Evolutionary conservation across 2,888 invertebrate genomes (phyloP).

Genomic region (Catocala sponsa): DNA sequence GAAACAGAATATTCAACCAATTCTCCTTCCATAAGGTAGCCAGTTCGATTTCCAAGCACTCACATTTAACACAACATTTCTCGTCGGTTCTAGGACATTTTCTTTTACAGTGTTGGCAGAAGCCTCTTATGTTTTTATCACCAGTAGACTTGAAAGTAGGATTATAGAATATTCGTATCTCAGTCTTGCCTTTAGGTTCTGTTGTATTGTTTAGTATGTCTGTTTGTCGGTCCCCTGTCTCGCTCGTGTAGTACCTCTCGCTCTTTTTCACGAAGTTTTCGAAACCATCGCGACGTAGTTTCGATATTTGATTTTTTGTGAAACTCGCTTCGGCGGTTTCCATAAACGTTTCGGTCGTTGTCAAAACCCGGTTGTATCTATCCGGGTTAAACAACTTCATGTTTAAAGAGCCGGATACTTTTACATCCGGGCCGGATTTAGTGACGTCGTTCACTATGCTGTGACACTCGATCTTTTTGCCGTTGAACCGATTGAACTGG

Average conservation of each 20-base stretch:
- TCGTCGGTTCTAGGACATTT: constrained; percentile 73
- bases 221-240: constrained; percentile 69
- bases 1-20: constrained; percentile 78
- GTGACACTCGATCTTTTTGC: constrained; percentile 81
- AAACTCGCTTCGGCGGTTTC: constrained; percentile 78
- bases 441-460: constrained; percentile 79
- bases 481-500: constrained; percentile 68
- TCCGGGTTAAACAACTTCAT: constrained; percentile 80
- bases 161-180: constrained; percentile 82
- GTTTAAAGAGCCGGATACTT: constrained; percentile 77
- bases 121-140: constrained; percentile 59
- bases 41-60: constrained; percentile 74
- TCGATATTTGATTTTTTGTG: constrained; percentile 73
- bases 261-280: constrained; percentile 83
- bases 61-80: constrained; percentile 76
- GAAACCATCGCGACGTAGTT: constrained; percentile 70
- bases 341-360: constrained; percentile 78
- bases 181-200: constrained; percentile 68
- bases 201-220: constrained; percentile 66
- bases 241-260: constrained; percentile 80
- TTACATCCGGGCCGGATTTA: constrained; percentile 73
- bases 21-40: constrained; percentile 76
- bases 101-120: constrained; percentile 72
- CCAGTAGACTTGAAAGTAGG: constrained; percentile 76
- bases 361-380: constrained; percentile 78